Evolutionary conservation across 2,113 vertebrate species (phyloP), one percentile per base, ranked within the genome.

Genomic region (Orcinus orca): DNA sequence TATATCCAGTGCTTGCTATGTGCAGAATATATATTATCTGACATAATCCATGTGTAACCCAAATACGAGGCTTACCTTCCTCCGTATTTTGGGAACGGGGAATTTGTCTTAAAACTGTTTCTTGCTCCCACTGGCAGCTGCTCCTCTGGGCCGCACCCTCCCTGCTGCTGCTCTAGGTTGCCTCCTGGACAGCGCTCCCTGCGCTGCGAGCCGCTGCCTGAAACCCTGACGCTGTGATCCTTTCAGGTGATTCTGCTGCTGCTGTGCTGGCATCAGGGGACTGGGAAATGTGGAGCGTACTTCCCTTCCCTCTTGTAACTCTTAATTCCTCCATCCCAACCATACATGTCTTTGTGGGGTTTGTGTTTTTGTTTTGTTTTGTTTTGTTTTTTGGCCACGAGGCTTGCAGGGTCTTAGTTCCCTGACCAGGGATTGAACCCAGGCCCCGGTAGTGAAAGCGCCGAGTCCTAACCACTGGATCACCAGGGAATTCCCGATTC

Each of bases 31-130:
- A 97, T 96, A 94, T 97, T 97, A 97, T 97, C 94, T 97, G 93
- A 97, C 97, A 97, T 97, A 97, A 97, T 96, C 97, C 96, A 97
- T 81, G 85, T 97, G 97, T 95, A 97, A 85, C 95, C n/a, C 77
- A 95, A 85, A 63, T 65, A 53, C 33, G n/a, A 90, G 77, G 81
- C 53, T 95, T 88, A 55, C 65, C 85, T 93, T 93, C 62, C 90
- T 81, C 85, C 55, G 10, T 92, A 41, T 79, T 95, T 95, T 73
- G 71, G 80, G 65, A 41, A 87, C 36, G 50, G 36, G 41, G 70
- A 76, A 26, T 90, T 92, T 65, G 58, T 74, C 70, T 94, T 41
- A 3, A 76, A 82, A 65, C 15, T 10, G 21, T 55, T 76, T 81
- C 70, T 88, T 23, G 68, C 9, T 80, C 58, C 70, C 71, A 18